phyloP scores from a whole-genome alignment of 2,888 invertebrate genomes.

The Hypercompe scribonia region DNA sequence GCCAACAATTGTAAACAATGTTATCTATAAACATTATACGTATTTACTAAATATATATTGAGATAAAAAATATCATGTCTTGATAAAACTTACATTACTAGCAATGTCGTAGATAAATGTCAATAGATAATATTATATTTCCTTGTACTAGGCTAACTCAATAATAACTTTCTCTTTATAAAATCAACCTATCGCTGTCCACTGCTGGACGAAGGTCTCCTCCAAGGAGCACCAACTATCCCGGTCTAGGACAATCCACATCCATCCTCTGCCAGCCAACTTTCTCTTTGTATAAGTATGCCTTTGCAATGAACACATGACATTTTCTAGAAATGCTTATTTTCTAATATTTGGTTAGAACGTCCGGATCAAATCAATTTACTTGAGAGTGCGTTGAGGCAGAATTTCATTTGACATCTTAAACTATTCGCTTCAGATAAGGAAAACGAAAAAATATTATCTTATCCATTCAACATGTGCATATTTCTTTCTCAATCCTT shows the following conservation, averaged over 20 bases:
- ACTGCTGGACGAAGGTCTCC: too few relatives aligned
- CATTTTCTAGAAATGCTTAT: neutral
- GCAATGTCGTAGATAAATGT: neutral
- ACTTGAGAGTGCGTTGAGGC: too few relatives aligned
- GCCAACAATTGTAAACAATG: slow-evolving; percentile 36
- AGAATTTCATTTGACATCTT: too few relatives aligned
- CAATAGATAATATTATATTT: neutral
- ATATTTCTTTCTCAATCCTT: too few relatives aligned
- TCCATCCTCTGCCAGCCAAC: too few relatives aligned
- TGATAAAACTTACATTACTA: neutral
- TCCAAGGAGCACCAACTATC: too few relatives aligned
- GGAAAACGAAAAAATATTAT: too few relatives aligned
- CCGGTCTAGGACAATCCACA: too few relatives aligned
- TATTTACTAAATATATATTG: slow-evolving; percentile 21
- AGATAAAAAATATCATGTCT: slow-evolving; percentile 38
- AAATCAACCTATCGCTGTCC: too few relatives aligned
- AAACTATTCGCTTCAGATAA: too few relatives aligned
- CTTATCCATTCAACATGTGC: too few relatives aligned
- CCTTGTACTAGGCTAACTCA: neutral
- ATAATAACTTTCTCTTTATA: neutral
- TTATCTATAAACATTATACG: slow-evolving; percentile 30
- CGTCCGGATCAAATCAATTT: too few relatives aligned
- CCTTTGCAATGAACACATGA: neutral
- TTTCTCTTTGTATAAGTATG: neutral
- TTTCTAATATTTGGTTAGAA: neutral